Conservation (phyloP, 1,140 invertebrate genomes). For the Papilio helenus region DNA sequence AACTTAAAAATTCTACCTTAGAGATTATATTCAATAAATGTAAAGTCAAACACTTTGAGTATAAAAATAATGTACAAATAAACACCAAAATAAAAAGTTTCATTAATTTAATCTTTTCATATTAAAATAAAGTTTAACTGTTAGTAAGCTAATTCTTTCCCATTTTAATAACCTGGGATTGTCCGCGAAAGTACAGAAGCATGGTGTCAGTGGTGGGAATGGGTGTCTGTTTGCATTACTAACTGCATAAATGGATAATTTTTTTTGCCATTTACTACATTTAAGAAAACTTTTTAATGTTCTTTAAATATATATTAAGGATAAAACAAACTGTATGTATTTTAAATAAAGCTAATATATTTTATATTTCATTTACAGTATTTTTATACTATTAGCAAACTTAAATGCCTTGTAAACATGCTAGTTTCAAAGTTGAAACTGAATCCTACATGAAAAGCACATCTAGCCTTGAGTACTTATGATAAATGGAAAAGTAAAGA, state of each 20-base stretch:
- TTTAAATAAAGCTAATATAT: constrained; percentile 17
- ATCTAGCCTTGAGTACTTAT: not conserved
- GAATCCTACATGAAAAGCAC: not conserved
- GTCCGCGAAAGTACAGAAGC: not conserved
- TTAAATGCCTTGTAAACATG: not conserved
- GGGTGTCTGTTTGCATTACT: not conserved
- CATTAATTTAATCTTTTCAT: no score
- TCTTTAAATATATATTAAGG: not conserved
- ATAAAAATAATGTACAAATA: not conserved
- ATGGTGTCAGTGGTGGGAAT: constrained; percentile 26
- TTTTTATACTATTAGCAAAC: not conserved
- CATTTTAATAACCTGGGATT: not conserved
- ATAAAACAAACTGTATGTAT: not conserved
- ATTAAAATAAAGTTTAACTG: no score
- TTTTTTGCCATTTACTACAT: not conserved
- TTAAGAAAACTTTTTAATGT: not conserved
- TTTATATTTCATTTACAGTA: not conserved
- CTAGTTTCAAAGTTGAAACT: not conserved
- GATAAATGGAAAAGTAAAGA: constrained; percentile 13
- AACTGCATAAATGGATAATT: not conserved
- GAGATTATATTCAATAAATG: not conserved
- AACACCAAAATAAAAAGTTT: no score
- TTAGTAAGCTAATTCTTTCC: not conserved
- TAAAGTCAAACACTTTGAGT: not conserved
- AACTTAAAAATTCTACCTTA: not conserved